These are phyloP conservation scores for Megaptera novaeangliae DNA, from an alignment of 2,113 vertebrate genomes.

Conservation along the genomic window DNA sequence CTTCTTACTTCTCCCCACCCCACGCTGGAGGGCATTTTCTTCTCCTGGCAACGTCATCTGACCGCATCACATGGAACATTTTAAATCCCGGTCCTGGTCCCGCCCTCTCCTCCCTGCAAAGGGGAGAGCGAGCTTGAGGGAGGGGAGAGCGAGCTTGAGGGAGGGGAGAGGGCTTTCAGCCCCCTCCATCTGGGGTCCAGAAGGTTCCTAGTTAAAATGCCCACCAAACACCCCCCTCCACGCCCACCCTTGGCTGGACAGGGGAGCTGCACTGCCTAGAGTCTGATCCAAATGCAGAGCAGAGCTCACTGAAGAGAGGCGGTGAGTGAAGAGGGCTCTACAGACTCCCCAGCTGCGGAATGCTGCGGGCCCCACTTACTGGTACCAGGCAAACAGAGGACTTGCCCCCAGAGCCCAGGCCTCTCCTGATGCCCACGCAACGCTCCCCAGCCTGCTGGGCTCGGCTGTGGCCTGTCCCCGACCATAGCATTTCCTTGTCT, in stretches of 20 bases:
- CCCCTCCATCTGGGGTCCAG: neutral
- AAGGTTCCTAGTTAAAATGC: neutral
- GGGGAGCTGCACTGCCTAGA: fast-evolving
- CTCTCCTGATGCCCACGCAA: neutral
- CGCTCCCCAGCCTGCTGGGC: neutral
- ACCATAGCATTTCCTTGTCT: fast-evolving
- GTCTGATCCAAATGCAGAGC: neutral
- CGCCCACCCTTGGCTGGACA: fast-evolving
- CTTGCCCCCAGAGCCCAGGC: fast-evolving
- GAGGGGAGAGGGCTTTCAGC: neutral
- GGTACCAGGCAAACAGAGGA: fast-evolving
- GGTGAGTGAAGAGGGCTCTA: neutral
- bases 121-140: neutral
- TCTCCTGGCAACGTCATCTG: neutral
- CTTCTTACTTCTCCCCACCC: neutral
- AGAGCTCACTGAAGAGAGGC: neutral
- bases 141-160: neutral
- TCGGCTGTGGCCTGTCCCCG: neutral
- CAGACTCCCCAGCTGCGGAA: fast-evolving
- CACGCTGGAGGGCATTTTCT: neutral
- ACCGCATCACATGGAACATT: neutral
- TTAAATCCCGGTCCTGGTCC: neutral
- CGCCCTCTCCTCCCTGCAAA: fast-evolving
- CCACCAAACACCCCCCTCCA: neutral
- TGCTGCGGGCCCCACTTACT: fast-evolving